Conservation (phyloP, 2,113 vertebrate species). For the Corydoras maculifer region DNA sequence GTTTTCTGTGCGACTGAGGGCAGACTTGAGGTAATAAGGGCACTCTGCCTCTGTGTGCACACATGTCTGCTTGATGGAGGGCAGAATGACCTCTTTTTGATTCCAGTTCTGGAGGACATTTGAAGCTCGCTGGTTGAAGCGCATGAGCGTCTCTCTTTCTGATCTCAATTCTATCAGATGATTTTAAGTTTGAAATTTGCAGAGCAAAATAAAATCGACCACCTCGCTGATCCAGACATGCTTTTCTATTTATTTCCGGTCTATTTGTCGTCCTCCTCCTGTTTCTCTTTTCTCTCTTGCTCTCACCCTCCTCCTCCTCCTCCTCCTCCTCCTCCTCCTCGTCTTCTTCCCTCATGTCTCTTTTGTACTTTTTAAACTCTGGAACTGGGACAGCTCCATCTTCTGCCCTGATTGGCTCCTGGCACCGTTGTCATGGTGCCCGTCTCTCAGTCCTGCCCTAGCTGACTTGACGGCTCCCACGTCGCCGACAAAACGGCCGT, state of each 20-base stretch:
- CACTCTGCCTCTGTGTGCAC: not conserved
- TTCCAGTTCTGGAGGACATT: no score
- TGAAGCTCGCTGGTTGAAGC: no score
- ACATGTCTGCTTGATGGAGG: no score
- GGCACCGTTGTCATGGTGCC: conserved; percentile 30
- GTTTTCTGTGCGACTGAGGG: not conserved
- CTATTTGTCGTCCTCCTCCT: not conserved
- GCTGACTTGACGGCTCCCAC: conserved; percentile 22
- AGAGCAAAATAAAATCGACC: no score
- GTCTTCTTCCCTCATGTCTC: not conserved
- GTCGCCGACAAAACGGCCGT: conserved; percentile 26
- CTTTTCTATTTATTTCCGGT: not conserved
- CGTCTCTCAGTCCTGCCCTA: conserved; percentile 14
- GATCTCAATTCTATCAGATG: no score
- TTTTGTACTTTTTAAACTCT: conserved; percentile 14
- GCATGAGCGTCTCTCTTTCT: no score
- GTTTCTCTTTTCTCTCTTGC: not conserved
- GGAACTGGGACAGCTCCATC: conserved; percentile 32
- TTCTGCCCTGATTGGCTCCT: conserved; percentile 23
- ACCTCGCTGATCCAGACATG: no score
- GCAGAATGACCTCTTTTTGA: no score
- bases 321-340: not conserved
- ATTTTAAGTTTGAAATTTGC: no score
- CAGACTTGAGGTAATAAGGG: not conserved
- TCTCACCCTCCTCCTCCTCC: not conserved